phyloP scores from a whole-genome alignment of 2,797 vertebrate genomes.

The Antrozous pallidus region DNA sequence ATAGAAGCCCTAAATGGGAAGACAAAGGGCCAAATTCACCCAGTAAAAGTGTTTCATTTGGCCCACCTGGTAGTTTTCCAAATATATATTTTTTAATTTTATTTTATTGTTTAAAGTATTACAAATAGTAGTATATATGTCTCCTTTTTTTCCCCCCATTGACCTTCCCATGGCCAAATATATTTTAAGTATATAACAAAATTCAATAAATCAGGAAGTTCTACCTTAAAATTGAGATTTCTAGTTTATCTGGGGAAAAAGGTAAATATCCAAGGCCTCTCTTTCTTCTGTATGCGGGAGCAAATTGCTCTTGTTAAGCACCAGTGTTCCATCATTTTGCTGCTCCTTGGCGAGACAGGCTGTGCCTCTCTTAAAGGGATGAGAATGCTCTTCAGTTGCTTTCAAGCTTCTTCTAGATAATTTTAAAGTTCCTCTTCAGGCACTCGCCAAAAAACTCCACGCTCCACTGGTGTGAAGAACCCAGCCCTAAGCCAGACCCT shows the following conservation, averaged over 20 bases:
- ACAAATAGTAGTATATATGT: no score
- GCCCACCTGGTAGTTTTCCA: not conserved
- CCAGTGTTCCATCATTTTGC: not conserved
- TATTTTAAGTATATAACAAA: not conserved
- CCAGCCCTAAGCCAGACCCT: not conserved
- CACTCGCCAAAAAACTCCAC: not conserved
- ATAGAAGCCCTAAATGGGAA: not conserved
- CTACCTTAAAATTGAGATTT: conserved; percentile 1
- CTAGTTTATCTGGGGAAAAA: not conserved
- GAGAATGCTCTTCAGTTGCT: not conserved
- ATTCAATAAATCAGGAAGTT: not conserved
- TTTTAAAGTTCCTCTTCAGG: not conserved
- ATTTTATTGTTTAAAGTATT: no score
- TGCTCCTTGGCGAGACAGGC: not conserved
- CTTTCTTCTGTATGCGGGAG: not conserved
- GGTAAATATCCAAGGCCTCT: not conserved
- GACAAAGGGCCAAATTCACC: not conserved
- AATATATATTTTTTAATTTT: not conserved
- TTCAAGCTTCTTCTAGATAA: not conserved
- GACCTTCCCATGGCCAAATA: not conserved
- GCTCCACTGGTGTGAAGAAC: not conserved
- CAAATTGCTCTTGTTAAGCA: not conserved
- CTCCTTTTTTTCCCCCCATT: no score
- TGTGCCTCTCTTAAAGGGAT: not conserved
- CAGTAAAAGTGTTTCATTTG: not conserved